phyloP scores from a whole-genome alignment of 1,140 invertebrate genomes.

The Drosophila nasuta region DNA sequence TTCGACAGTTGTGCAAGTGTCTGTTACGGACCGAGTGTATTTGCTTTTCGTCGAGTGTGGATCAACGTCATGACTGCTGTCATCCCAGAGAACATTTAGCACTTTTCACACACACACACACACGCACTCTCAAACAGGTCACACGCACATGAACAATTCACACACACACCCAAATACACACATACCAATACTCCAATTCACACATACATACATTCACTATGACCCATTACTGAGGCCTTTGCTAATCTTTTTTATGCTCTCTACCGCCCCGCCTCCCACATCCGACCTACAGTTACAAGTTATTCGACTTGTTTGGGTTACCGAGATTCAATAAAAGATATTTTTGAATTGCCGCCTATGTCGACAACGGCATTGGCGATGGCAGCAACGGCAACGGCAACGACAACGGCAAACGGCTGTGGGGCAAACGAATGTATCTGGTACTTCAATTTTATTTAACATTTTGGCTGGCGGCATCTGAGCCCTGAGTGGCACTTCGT shows the following conservation, averaged over 20 bases:
- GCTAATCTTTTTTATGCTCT: slow-evolving; percentile 72
- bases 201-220: slow-evolving; percentile 45
- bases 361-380: slow-evolving; percentile 4
- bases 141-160: slow-evolving; percentile 12
- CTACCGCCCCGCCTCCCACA: not conserved
- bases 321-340: slow-evolving; percentile 78
- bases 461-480: slow-evolving; percentile 63
- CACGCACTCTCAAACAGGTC: too few species aligned
- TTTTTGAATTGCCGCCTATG: slow-evolving; percentile 49
- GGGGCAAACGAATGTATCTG: slow-evolving; percentile 35
- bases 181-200: slow-evolving; percentile 18
- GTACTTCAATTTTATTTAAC: slow-evolving; percentile 78
- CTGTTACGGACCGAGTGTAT: slow-evolving; percentile 18
- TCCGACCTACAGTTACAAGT: slow-evolving; percentile 22
- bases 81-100: slow-evolving; percentile 28
- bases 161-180: slow-evolving; percentile 16
- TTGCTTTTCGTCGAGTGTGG: slow-evolving; percentile 14
- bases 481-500: slow-evolving; percentile 71
- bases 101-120: slow-evolving; percentile 1
- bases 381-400: not conserved
- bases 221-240: slow-evolving; percentile 63
- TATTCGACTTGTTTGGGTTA: slow-evolving; percentile 48
- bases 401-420: slow-evolving; percentile 13
- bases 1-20: not conserved
- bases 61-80: slow-evolving; percentile 67